A percentile compares a stretch with the other conserved stretches of the same genome.
Conservation (phyloP, 2,888 invertebrate species). For the Drosophila niveifrons region DNA sequence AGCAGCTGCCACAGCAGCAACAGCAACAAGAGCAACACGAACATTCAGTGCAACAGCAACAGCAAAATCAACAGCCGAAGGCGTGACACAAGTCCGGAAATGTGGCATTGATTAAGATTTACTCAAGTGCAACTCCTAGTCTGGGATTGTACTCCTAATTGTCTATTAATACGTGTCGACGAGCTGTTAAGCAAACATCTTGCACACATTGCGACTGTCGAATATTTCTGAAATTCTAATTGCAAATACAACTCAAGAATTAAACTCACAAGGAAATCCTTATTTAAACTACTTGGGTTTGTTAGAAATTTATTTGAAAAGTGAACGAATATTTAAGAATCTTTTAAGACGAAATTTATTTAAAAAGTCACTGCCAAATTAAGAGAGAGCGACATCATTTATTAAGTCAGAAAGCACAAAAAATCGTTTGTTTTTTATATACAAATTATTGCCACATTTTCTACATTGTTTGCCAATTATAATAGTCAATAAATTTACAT, state of each 20-base stretch:
- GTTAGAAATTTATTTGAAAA: too few species aligned
- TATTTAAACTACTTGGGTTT: neutral
- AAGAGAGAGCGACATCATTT: too few species aligned
- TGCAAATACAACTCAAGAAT: neutral
- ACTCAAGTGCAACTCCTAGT: slow-evolving; percentile 24
- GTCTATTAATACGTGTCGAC: slow-evolving; percentile 30
- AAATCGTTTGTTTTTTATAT: too few species aligned
- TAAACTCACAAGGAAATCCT: neutral
- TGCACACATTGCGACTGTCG: neutral
- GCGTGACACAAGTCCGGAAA: slow-evolving; percentile 49
- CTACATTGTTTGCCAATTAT: too few species aligned
- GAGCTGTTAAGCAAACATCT: slow-evolving; percentile 8
- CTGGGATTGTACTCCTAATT: slow-evolving; percentile 30
- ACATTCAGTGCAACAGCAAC: slow-evolving; percentile 2
- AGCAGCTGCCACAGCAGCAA: slow-evolving; percentile 3
- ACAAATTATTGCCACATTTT: too few species aligned
- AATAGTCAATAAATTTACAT: too few species aligned
- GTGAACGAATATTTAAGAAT: too few species aligned
- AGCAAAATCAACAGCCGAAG: slow-evolving; percentile 1
- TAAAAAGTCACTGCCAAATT: too few species aligned
- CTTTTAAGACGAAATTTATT: too few species aligned
- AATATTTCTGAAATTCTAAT: neutral
- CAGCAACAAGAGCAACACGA: slow-evolving; percentile 5
- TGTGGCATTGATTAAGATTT: slow-evolving; percentile 56
- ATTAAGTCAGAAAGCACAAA: too few species aligned